phyloP scores from a whole-genome alignment of 2,888 invertebrate genomes.

The Lithophane ornitopus region DNA sequence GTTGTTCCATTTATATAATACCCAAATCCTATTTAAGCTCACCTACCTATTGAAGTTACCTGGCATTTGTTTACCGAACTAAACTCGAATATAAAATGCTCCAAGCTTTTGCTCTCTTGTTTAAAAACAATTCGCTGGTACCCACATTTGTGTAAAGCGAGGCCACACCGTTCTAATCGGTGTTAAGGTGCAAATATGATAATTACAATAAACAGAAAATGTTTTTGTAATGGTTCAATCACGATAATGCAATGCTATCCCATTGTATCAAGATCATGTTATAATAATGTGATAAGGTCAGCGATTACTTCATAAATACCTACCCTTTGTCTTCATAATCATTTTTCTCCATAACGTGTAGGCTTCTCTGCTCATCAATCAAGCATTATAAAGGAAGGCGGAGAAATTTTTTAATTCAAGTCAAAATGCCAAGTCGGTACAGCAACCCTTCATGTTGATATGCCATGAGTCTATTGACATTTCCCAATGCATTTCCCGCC shows the following conservation, averaged over 20 bases:
- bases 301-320: background rate
- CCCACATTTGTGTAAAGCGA: background rate
- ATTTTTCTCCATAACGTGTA: background rate
- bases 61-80: conserved; percentile 9
- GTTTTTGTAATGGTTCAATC: conserved; percentile 54
- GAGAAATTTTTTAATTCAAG: background rate
- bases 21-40: conserved; percentile 22
- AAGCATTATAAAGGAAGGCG: background rate
- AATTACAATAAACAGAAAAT: conserved; percentile 31
- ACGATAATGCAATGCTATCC: conserved; percentile 29
- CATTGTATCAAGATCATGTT: conserved; percentile 15
- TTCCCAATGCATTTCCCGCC: no score
- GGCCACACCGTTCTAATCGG: background rate
- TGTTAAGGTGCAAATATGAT: conserved; percentile 7
- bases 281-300: background rate
- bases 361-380: background rate
- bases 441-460: background rate
- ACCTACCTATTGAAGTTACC: conserved; percentile 4
- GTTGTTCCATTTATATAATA: conserved; percentile 10
- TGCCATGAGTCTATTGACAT: background rate
- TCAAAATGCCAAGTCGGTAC: background rate
- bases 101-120: conserved; percentile 14
- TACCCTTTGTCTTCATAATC: background rate
- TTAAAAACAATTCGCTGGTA: conserved; percentile 34
- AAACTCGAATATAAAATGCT: conserved; percentile 3